Evolutionary conservation across 2,113 vertebrate species (phyloP).

Genomic region (Sphaerodactylus townsendi): DNA sequence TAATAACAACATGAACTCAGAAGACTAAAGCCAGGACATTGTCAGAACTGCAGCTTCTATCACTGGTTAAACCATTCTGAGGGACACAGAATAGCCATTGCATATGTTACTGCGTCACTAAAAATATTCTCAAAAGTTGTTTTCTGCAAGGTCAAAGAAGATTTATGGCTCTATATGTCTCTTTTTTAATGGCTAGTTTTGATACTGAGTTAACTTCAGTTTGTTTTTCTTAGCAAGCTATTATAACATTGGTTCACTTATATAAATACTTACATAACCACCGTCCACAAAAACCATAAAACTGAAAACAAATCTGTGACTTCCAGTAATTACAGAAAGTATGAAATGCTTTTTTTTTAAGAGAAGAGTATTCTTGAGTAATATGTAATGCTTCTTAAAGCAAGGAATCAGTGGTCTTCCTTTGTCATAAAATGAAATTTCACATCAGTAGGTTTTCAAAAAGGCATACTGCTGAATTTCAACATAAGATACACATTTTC

Average conservation of each 20-base stretch:
- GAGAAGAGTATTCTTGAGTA: neutral
- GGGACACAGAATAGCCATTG: neutral
- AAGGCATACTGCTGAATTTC: neutral
- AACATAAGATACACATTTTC: neutral
- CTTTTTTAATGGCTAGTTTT: slow-evolving; percentile 19
- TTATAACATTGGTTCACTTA: neutral
- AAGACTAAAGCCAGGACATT: no score
- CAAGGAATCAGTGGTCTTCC: neutral
- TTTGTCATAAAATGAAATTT: slow-evolving; percentile 8
- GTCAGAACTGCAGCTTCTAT: no score
- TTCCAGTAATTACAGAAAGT: neutral
- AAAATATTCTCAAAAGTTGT: neutral
- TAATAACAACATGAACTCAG: no score
- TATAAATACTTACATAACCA: neutral
- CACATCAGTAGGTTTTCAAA: neutral
- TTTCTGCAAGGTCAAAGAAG: slow-evolving; percentile 5
- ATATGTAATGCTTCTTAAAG: neutral
- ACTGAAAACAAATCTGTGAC: neutral
- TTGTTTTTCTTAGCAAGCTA: neutral
- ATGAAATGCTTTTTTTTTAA: neutral
- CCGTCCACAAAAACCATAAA: neutral
- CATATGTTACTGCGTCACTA: neutral
- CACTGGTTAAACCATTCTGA: neutral
- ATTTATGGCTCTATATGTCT: slow-evolving; percentile 19
- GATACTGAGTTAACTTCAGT: slow-evolving; percentile 10